Base-by-base conservation (phyloP, 2,113 vertebrate genomes). In the Calyptomena viridis region DNA sequence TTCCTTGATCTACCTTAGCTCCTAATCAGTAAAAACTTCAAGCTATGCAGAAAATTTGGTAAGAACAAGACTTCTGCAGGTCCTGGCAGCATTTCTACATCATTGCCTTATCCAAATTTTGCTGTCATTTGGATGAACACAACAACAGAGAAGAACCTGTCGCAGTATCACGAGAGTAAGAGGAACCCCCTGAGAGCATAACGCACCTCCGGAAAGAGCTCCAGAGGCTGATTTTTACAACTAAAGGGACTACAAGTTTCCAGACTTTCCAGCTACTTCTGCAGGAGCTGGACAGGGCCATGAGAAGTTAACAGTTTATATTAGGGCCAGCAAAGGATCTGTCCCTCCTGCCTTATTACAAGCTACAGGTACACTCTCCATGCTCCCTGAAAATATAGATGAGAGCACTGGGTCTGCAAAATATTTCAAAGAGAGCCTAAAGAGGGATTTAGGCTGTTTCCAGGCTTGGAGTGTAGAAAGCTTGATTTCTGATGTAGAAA, bases 181-280 rank as follows among this genome's bases (percentile, higher is more conserved):
- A 53, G 0, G 0, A 82, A 24, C 0, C 3, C 20, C 24, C 9
- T 4, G 25, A 64, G 53, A 69, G 35, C 35, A 20, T 5, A 17
- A 60, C 21, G 18, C 40, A 49, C 11, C n/a, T n/a, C 7, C 3
- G 31, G 19, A 15, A 53, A 47, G 7, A 56, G 30, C 18, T 80
- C 27, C 44, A 47, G 68, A 56, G 46, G 27, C 46, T 69, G 22
- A 64, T 52, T 71, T 71, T 75, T 22, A 46, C 33, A 56, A 10
- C 8, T 12, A 6, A 46, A 63, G 31, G 21, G 64, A 40, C 44
- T 17, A 5, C 0, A 56, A 14, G 7, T 28, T 39, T 55, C 55
- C n/a, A 64, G 27, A 23, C 8, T 59, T 46, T 39, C 16, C 39
- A 66, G 18, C 53, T 69, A 1, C n/a, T 53, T 53, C 50, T 56